phyloP scores from a whole-genome alignment of 2,888 invertebrate species.

The Hartigia nigra region DNA sequence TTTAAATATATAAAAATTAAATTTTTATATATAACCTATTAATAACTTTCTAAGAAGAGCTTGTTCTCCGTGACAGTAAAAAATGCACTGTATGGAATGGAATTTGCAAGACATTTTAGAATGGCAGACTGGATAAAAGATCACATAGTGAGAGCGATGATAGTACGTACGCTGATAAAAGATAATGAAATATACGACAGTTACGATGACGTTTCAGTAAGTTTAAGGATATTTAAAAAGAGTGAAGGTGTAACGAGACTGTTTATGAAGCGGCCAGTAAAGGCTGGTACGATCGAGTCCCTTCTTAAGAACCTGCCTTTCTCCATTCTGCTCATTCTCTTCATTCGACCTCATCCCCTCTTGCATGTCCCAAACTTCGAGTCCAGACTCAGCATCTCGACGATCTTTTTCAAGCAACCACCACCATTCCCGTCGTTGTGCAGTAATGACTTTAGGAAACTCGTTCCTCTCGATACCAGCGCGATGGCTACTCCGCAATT shows the following conservation, averaged over 20 bases:
- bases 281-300: constrained; percentile 42
- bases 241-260: constrained; percentile 42
- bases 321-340: constrained; percentile 20
- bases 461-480: constrained; percentile 29
- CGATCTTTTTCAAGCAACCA: constrained; percentile 45
- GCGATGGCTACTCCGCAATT: background rate
- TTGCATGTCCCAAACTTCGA: constrained; percentile 27
- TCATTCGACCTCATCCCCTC: constrained; percentile 22
- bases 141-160: background rate
- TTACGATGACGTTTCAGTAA: background rate
- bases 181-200: background rate
- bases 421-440: constrained; percentile 39
- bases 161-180: constrained; percentile 30
- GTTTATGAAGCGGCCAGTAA: constrained; percentile 40
- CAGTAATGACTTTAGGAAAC: constrained; percentile 45
- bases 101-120: background rate
- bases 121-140: background rate
- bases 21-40: no score
- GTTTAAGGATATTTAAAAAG: constrained; percentile 45
- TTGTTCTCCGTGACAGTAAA: background rate
- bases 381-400: constrained; percentile 40
- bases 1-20: no score
- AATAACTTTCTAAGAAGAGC: no score
- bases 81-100: background rate
- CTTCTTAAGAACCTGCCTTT: constrained; percentile 39